Base-by-base conservation (phyloP, 2,888 invertebrate species). In the Chaetogeoica ovagalla region DNA sequence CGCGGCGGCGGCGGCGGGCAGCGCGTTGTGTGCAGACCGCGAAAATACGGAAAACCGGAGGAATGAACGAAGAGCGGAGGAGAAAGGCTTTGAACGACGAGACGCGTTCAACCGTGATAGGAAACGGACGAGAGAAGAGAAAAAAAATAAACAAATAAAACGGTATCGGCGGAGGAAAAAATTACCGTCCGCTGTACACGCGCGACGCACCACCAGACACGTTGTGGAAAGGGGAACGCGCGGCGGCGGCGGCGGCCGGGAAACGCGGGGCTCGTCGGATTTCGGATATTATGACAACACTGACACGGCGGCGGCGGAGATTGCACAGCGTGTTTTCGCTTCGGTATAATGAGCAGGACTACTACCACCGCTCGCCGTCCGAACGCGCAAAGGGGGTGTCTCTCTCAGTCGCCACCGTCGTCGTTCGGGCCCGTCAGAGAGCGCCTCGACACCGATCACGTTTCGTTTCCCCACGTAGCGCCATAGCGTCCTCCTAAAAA, bases 211-310 rank as follows among this genome's bases (percentile, higher is more conserved):
- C 37, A 37, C 30, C 43, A 9, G 43, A 73, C 73, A 73, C 73
- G 74, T 55, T 55, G 11, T 43, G 2, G 48, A 39, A 39, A 4
- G 39, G 39, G n/a, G n/a, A n/a, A 39, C 39, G 39, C 5, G 7
- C 39, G 39, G 39, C 7, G 39, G 7, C 39, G 43, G 43, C 7
- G 43, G 43, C 43, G 43, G 9, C 43, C 43, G 9, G 43, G 43
- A 43, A 43, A 43, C 43, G 7, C 39, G 43, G 43, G 43, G 43
- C 7, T 5, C 48, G 13, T 43, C 48, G 48, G 15, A 48, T 48
- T 37, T 30, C 1, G 15, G 17, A 62, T 83, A 83, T 83, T 82
- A 83, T 84, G 83, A 84, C 9, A 30, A 48, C 48, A 13, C 48
- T 48, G 15, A 83, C 83, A 73, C 72, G 48, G 43, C 55, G 57